Evolutionary conservation across 2,888 invertebrate species (phyloP), one percentile per base, ranked within the genome.

Genomic region (Leptinotarsa haldemani): DNA sequence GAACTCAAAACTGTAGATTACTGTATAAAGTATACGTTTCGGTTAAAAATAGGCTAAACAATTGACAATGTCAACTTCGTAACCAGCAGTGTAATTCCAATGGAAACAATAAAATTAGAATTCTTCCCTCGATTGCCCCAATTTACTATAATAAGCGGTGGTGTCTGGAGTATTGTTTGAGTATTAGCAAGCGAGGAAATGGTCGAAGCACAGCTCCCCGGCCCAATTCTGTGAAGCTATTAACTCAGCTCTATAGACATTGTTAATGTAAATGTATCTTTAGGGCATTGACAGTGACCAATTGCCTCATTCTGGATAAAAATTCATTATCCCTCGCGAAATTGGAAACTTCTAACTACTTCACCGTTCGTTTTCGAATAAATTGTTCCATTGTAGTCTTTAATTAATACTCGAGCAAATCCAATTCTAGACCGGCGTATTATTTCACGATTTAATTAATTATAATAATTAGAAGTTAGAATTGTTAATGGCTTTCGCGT

Each of bases 191-290:
- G 75, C 71, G 80, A 80, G 81, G 80, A 81, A 80, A 80, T 79
- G 78, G 78, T 73, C 71, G 73, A 70, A 68, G 69, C 63, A 53
- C 66, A 65, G 65, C 65, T 70, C 78, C 78, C 79, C 75, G 74
- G 76, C 74, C 78, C 77, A 74, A 77, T 77, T 74, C 75, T 74
- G 79, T 67, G 79, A 80, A 74, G 81, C 84, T 82, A 84, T 85
- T 84, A 84, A 84, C 84, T 83, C 83, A 71, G 79, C 82, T 83
- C 82, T 82, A 84, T 84, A 84, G 85, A 85, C 83, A 83, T 83
- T 83, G 84, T 85, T 85, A 85, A 85, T 84, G 84, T 83, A 83
- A 85, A 84, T 85, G 85, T 84, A 84, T 85, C 85, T 85, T 85
- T 83, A 80, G 85, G 84, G 84, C 83, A 85, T 84, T 85, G 85